Percentiles rank a stretch among this genome's conserved stretches.
These are phyloP conservation scores for Allolobophora icterica DNA, from an alignment of 2,888 invertebrate species.

Conservation along the genomic window DNA sequence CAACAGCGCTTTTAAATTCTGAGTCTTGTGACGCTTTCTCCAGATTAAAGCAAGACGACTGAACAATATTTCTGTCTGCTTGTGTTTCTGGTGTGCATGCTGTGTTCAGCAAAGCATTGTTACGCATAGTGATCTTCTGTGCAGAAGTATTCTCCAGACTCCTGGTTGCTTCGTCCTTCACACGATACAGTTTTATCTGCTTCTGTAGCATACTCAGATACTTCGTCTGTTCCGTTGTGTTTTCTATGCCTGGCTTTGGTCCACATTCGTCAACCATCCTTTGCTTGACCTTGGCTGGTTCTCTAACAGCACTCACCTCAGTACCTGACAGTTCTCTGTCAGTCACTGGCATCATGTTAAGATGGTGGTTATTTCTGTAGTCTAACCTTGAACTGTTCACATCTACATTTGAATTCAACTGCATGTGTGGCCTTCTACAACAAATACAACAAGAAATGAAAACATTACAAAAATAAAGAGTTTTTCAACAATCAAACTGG, in stretches of 20 bases:
- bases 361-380: not conserved
- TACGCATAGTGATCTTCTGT: not conserved
- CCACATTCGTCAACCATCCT: not conserved
- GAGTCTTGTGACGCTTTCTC: not conserved
- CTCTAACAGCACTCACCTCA: not conserved
- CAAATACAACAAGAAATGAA: not conserved
- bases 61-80: not conserved
- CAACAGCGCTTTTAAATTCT: not conserved
- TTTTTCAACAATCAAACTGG: not conserved
- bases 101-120: not conserved
- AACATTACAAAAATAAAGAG: not conserved
- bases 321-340: not conserved
- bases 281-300: not conserved
- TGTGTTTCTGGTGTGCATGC: not conserved
- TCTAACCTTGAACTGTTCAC: not conserved
- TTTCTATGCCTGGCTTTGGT: not conserved
- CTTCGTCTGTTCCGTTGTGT: conserved; percentile 3
- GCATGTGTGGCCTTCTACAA: conserved; percentile 3
- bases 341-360: not conserved
- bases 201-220: not conserved
- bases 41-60: not conserved
- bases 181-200: conserved; percentile 19
- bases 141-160: not conserved
- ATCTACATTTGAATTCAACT: not conserved
- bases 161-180: not conserved